These are phyloP conservation scores for Dendrolimus punctatus DNA, from an alignment of 1,140 invertebrate genomes.

Conservation along the genomic window DNA sequence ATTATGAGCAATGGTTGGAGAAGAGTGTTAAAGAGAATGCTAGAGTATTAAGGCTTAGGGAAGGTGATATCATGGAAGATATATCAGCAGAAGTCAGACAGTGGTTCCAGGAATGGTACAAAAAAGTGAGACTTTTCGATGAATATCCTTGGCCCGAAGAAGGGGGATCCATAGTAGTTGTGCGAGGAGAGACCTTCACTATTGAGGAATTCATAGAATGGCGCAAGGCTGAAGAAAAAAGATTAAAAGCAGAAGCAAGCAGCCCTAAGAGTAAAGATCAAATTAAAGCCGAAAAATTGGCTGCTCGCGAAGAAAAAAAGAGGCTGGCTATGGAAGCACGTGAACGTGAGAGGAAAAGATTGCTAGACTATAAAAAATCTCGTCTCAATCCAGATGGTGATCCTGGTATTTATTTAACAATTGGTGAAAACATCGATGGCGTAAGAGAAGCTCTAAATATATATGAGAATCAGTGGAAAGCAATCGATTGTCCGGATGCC, in stretches of 20 bases:
- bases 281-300: conserved; percentile 56
- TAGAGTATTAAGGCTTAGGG: conserved; percentile 70
- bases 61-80: conserved; percentile 77
- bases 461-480: conserved; percentile 53
- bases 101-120: conserved; percentile 77
- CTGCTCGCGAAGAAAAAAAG: conserved; percentile 44
- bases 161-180: conserved; percentile 57
- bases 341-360: conserved; percentile 41
- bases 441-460: conserved; percentile 33
- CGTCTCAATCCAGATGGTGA: conserved; percentile 54
- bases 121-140: conserved; percentile 42
- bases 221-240: conserved; percentile 45
- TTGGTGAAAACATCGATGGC: conserved; percentile 27
- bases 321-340: conserved; percentile 39
- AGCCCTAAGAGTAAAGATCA: conserved; percentile 50
- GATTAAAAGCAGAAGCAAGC: conserved; percentile 41
- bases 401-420: conserved; percentile 45
- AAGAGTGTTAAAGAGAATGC: conserved; percentile 72
- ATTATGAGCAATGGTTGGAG: conserved; percentile 67
- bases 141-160: conserved; percentile 60
- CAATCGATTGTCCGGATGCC: conserved; percentile 33
- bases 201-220: conserved; percentile 56
- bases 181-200: conserved; percentile 57
- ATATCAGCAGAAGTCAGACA: conserved; percentile 78
- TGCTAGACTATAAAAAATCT: conserved; percentile 50